These are phyloP conservation scores for Neostethus bicornis DNA, from an alignment of 2,797 vertebrate species.

Conservation along the genomic window DNA sequence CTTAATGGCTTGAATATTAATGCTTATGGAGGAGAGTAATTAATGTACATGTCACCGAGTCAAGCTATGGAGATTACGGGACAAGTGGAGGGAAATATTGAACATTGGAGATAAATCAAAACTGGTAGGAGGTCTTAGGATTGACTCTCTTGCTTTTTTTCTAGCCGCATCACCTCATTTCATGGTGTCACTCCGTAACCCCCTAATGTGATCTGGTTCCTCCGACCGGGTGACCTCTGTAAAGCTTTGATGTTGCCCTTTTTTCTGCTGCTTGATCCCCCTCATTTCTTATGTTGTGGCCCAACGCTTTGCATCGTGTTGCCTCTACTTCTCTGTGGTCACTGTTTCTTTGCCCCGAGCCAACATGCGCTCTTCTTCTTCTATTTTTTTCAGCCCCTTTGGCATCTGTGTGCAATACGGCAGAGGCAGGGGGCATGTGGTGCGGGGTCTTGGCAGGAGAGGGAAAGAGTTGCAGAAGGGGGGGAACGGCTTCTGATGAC, in stretches of 20 bases:
- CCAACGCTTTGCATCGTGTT: conserved; percentile 13
- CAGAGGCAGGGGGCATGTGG: conserved; percentile 63
- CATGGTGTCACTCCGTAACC: conserved; percentile 31
- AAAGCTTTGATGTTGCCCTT: conserved; percentile 62
- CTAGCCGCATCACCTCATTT: conserved; percentile 24
- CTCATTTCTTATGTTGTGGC: conserved; percentile 11
- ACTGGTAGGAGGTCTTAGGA: too few relatives aligned
- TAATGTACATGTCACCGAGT: conserved; percentile 67
- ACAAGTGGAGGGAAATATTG: conserved; percentile 23
- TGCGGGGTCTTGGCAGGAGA: conserved; percentile 68
- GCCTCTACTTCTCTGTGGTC: conserved; percentile 9
- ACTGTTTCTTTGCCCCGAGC: conserved; percentile 3
- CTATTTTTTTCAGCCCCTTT: conserved; percentile 33
- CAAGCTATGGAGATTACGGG: conserved; percentile 65
- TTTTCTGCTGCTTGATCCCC: conserved; percentile 35
- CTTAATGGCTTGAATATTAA: conserved; percentile 72
- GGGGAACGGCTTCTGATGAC: conserved; percentile 43
- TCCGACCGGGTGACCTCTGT: conserved; percentile 47
- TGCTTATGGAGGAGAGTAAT: conserved; percentile 57
- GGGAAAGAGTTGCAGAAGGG: conserved; percentile 6
- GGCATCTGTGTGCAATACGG: conserved; percentile 65
- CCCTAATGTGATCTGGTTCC: conserved; percentile 34
- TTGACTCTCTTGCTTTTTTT: too few relatives aligned
- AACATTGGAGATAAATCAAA: too few relatives aligned
- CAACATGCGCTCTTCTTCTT: conserved; percentile 14